These are phyloP conservation scores for Sphecodes monilicornis DNA, from an alignment of 2,888 invertebrate species.

Conservation along the genomic window DNA sequence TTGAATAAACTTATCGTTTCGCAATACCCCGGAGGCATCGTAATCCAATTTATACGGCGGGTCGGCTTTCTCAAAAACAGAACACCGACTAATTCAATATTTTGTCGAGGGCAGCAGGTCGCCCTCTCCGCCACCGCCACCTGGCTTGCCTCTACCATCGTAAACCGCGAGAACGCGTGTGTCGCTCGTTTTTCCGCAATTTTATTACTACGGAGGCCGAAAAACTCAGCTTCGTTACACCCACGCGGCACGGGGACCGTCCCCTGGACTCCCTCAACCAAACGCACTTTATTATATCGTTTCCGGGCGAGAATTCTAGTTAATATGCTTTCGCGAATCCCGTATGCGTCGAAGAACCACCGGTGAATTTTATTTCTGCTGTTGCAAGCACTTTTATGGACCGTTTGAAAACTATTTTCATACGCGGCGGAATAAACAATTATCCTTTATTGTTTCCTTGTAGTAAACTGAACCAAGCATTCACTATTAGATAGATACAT, in stretches of 20 bases:
- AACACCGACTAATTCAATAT: conserved; percentile 31
- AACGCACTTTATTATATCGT: not conserved
- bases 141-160: not conserved
- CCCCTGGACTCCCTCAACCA: not conserved
- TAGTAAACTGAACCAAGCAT: not conserved
- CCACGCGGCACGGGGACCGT: not conserved
- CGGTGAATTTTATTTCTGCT: not conserved
- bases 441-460: not conserved
- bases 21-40: conserved; percentile 16
- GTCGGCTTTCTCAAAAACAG: conserved; percentile 30
- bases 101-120: conserved; percentile 10
- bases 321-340: not conserved
- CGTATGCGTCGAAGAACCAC: not conserved
- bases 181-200: conserved; percentile 25
- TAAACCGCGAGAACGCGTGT: conserved; percentile 16
- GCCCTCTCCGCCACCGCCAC: not conserved
- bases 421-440: not conserved
- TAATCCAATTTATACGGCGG: conserved; percentile 27
- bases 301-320: not conserved
- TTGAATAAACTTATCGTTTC: conserved; percentile 31
- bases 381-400: not conserved
- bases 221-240: conserved; percentile 18
- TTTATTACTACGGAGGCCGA: not conserved
- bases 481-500: not conserved
- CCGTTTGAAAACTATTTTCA: not conserved